phyloP scores from a whole-genome alignment of 2,888 invertebrate genomes.

The Congeria kusceri region DNA sequence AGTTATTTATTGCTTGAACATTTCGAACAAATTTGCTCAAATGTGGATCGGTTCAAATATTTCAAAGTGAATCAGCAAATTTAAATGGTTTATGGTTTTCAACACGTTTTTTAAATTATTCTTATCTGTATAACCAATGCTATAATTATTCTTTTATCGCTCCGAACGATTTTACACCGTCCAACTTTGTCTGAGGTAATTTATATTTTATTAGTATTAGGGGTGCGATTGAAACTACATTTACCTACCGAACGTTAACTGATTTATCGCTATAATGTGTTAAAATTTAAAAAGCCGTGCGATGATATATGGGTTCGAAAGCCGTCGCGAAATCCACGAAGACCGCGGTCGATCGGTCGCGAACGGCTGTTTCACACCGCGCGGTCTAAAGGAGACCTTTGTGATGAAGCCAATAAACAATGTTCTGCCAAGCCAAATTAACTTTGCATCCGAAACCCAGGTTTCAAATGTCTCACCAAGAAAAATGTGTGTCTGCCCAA shows the following conservation, averaged over 20 bases:
- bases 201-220: conserved; percentile 52
- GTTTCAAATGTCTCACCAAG: too few relatives aligned
- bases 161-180: conserved; percentile 51
- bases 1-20: neutral
- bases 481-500: too few relatives aligned
- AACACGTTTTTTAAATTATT: conserved; percentile 33
- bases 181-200: conserved; percentile 47
- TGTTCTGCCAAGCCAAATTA: too few relatives aligned
- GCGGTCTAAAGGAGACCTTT: neutral
- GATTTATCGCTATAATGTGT: conserved; percentile 58
- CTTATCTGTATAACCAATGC: conserved; percentile 24
- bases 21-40: neutral
- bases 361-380: neutral
- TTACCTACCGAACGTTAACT: conserved; percentile 55
- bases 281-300: conserved; percentile 47
- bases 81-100: conserved; percentile 37
- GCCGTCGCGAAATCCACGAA: too few relatives aligned
- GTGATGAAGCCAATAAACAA: too few relatives aligned
- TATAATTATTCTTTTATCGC: conserved; percentile 57
- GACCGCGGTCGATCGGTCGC: too few relatives aligned
- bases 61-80: conserved; percentile 37
- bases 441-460: too few relatives aligned
- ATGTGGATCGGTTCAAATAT: too few relatives aligned
- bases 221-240: conserved; percentile 46
- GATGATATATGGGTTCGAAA: conserved; percentile 39